Evolutionary conservation across 2,113 vertebrate species (phyloP).

Genomic region (Brachypteracias leptosomus): DNA sequence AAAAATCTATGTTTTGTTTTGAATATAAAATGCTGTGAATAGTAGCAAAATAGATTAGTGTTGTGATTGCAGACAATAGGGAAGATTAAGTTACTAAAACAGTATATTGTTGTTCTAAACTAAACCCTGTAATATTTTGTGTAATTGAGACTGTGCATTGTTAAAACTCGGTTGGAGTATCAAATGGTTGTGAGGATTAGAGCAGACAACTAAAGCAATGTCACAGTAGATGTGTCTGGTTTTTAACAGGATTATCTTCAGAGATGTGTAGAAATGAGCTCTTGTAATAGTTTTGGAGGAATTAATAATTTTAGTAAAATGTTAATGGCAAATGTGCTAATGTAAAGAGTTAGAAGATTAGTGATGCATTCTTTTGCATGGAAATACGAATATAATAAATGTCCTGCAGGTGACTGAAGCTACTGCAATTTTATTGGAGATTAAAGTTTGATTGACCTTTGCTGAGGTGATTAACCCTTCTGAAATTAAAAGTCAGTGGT

Average conservation of each 20-base stretch:
- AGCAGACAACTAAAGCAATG: constrained; percentile 57
- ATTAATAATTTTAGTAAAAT: constrained; percentile 76
- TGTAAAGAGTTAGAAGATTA: constrained; percentile 75
- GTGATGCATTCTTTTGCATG: constrained; percentile 67
- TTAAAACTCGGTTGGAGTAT: constrained; percentile 59
- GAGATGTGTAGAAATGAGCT: constrained; percentile 72
- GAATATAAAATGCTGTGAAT: constrained; percentile 22
- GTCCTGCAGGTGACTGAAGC: constrained; percentile 74
- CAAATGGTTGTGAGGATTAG: constrained; percentile 68
- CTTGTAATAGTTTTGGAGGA: constrained; percentile 70
- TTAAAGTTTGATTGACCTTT: constrained; percentile 82
- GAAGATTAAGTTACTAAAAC: constrained; percentile 65
- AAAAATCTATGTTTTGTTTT: constrained; percentile 53
- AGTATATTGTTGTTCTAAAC: constrained; percentile 67
- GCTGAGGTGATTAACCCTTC: constrained; percentile 79
- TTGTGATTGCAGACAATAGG: constrained; percentile 47
- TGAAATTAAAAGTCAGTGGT: constrained; percentile 76
- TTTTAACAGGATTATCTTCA: constrained; percentile 77
- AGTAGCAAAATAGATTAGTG: constrained; percentile 47
- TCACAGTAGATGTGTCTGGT: constrained; percentile 56
- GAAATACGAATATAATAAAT: constrained; percentile 77
- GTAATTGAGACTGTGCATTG: constrained; percentile 69
- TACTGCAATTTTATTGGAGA: constrained; percentile 77
- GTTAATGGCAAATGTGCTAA: constrained; percentile 72
- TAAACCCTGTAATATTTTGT: constrained; percentile 70